Percentiles rank a stretch among this genome's conserved stretches.
Conservation (phyloP, 2,797 vertebrate genomes). For the Hemibagrus guttatus region DNA sequence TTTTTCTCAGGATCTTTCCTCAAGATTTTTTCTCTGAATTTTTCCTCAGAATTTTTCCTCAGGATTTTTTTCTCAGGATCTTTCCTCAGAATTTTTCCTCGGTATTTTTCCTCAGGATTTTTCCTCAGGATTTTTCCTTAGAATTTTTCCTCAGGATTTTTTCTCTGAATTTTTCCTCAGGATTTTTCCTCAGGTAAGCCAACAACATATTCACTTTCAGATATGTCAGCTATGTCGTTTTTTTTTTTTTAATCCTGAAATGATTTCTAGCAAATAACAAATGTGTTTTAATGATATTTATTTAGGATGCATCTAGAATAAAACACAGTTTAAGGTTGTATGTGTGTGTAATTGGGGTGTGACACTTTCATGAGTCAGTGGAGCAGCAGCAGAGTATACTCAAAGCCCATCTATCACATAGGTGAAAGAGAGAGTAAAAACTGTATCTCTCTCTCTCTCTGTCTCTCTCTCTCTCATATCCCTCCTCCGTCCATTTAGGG, state of each 20-base stretch:
- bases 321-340: constrained; percentile 24
- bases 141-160: no score
- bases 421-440: not conserved
- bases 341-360: not conserved
- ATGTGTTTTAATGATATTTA: not conserved
- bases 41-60: no score
- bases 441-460: no score
- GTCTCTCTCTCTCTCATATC: constrained; percentile 1
- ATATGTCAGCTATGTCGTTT: no score
- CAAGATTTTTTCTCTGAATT: no score
- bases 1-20: no score
- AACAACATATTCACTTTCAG: not conserved
- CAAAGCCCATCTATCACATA: constrained; percentile 17
- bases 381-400: constrained; percentile 32
- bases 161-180: no score
- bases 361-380: constrained; percentile 37
- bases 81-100: no score
- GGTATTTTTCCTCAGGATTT: no score
- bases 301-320: not conserved
- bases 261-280: not conserved
- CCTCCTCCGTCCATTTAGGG: constrained; percentile 22
- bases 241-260: not conserved
- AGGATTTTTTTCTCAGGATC: no score
- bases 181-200: not conserved
- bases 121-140: no score